Evolutionary conservation across 2,888 invertebrate genomes (phyloP), one percentile per base, ranked within the genome.

Genomic region (Sarcophaga variegata): DNA sequence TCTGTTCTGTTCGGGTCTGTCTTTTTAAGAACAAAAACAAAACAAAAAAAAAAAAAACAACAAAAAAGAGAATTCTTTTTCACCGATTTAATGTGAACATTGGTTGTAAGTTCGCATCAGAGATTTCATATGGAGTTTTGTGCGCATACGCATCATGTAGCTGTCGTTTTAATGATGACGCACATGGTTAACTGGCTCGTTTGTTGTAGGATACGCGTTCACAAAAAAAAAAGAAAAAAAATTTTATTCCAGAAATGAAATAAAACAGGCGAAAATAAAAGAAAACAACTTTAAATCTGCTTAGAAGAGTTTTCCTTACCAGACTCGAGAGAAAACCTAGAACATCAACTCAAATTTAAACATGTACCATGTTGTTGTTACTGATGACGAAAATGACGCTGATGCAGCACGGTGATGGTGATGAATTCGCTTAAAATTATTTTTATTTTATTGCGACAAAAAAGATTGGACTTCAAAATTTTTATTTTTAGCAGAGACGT

Each of bases 131-230:
- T 87, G 84, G 80, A 83, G 87, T 81, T 84, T 84, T 81, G 87
- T 78, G 84, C 79, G 87, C 87, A 87, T 87, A 87, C 87, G 87
- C 87, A 87, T 87, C 87, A 87, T 87, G 87, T 87, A 84, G 87
- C 87, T 87, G 87, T 87, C 87, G 87, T 76, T 87, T 87, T 87
- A 87, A 87, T 87, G 87, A 87, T 81, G 87, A 87, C 87, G 67
- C 87, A 87, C 87, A 87, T 84, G 81, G 37, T 84, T 87, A 81
- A 81, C 84, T 87, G 87, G 70, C 54, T 54, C 4, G 54, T 17
- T 80, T 86, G 83, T 83, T 76, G 79, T 76, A 71, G 76, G 67
- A 66, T 72, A 67, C 63, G 59, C 22, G 17, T 54, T 12, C 45
- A 66, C 25, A 75, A 20, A 17, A n/a, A 62, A 60, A 27, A 45